phyloP scores from a whole-genome alignment of 2,888 invertebrate genomes.

The Acrobasis consociella region DNA sequence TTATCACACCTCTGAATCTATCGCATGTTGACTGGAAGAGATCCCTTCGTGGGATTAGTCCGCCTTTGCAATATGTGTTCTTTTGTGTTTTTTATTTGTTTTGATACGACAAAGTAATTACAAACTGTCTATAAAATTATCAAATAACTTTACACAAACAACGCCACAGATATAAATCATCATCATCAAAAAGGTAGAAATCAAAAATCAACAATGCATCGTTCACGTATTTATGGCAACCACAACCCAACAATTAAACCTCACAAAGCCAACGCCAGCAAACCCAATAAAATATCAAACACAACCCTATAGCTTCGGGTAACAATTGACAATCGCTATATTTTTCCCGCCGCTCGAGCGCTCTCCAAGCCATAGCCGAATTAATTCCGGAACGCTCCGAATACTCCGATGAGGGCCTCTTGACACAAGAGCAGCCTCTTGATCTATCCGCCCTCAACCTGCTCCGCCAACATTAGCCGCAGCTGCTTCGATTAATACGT shows the following conservation, averaged over 20 bases:
- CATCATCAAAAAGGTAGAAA: too few relatives aligned
- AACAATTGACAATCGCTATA: slow-evolving; percentile 25
- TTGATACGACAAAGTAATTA: too few relatives aligned
- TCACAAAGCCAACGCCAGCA: neutral
- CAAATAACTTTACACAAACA: too few relatives aligned
- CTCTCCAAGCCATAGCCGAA: slow-evolving; percentile 27
- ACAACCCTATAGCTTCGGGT: slow-evolving; percentile 3
- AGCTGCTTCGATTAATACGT: slow-evolving; percentile 23
- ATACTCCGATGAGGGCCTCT: slow-evolving; percentile 40
- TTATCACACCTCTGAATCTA: too few relatives aligned
- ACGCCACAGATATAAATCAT: too few relatives aligned
- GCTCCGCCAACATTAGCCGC: slow-evolving; percentile 24
- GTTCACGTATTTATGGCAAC: too few relatives aligned
- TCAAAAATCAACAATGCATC: too few relatives aligned
- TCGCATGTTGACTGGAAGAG: too few relatives aligned
- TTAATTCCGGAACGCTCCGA: slow-evolving; percentile 36
- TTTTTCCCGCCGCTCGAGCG: slow-evolving; percentile 22
- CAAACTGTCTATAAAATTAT: too few relatives aligned
- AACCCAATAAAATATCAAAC: slow-evolving; percentile 9
- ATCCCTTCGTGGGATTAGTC: too few relatives aligned
- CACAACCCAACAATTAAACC: neutral
- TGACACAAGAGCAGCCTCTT: slow-evolving; percentile 40
- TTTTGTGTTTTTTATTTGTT: too few relatives aligned
- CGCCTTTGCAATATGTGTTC: too few relatives aligned
- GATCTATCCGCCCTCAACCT: slow-evolving; percentile 37